These are phyloP conservation scores for Podarcis siculus DNA, from an alignment of 2,797 vertebrate genomes.

Conservation along the genomic window DNA sequence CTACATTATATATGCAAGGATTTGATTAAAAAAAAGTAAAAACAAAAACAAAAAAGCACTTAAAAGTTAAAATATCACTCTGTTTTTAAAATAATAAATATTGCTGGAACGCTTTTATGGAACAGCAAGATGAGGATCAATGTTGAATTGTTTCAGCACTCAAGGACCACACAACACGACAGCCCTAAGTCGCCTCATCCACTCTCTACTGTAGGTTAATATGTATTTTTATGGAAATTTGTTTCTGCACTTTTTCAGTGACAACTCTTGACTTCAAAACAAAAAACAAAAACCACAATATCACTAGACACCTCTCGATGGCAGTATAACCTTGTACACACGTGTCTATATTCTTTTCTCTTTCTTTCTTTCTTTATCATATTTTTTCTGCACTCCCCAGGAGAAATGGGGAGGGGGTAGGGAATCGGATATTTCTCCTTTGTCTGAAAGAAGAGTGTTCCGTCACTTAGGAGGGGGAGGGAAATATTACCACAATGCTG, in stretches of 20 bases:
- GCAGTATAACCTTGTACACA: constrained; percentile 70
- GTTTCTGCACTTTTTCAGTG: constrained; percentile 24
- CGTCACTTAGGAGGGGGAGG: neutral
- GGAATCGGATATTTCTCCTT: constrained; percentile 21
- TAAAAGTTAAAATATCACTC: neutral
- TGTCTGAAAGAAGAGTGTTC: constrained; percentile 19
- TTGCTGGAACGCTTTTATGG: neutral
- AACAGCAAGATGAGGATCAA: constrained; percentile 39
- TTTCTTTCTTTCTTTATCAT: neutral
- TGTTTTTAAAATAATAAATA: neutral
- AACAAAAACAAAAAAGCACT: constrained; percentile 11
- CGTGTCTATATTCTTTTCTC: constrained; percentile 15
- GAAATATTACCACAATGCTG: constrained; percentile 5
- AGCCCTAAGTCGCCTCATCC: constrained; percentile 11
- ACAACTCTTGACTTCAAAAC: constrained; percentile 17
- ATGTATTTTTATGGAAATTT: constrained; percentile 7
- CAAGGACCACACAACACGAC: constrained; percentile 1
- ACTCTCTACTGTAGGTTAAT: neutral
- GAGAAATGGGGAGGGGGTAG: constrained; percentile 37
- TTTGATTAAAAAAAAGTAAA: constrained; percentile 24
- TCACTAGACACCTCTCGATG: constrained; percentile 72
- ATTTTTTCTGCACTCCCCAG: constrained; percentile 29
- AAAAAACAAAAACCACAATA: constrained; percentile 46
- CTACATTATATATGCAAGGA: constrained; percentile 26
- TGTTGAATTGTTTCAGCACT: constrained; percentile 13